phyloP scores from a whole-genome alignment of 2,113 vertebrate species.

The Scomber scombrus region DNA sequence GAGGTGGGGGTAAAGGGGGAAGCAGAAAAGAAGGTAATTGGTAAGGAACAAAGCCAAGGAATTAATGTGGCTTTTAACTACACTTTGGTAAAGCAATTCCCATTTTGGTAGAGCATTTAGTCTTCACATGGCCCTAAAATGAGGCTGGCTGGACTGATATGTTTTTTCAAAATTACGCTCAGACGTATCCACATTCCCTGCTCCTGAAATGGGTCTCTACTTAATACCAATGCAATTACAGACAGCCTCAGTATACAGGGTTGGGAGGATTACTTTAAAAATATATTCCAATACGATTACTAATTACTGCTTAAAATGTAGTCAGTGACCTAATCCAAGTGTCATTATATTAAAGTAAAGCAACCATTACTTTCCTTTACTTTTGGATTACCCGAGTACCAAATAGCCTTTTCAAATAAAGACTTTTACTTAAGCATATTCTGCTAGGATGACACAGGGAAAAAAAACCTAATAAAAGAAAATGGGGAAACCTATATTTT shows the following conservation, averaged over 20 bases:
- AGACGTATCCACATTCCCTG: neutral
- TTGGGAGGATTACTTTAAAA: too few species aligned
- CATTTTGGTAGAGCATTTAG: conserved; percentile 14
- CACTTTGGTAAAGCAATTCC: neutral
- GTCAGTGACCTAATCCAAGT: too few species aligned
- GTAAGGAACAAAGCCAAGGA: conserved; percentile 9
- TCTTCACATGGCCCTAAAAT: neutral
- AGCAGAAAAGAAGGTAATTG: conserved; percentile 26
- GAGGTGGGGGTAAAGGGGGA: neutral
- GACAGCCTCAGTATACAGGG: neutral
- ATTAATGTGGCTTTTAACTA: conserved; percentile 26
- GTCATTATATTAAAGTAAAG: too few species aligned
- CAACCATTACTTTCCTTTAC: too few species aligned
- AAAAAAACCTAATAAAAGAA: too few species aligned
- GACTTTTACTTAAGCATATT: too few species aligned
- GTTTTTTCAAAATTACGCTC: neutral
- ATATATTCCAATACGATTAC: too few species aligned
- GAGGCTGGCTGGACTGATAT: conserved; percentile 1
- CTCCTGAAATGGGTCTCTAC: neutral
- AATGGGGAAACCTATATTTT: too few species aligned
- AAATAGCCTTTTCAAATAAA: too few species aligned
- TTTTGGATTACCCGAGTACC: too few species aligned
- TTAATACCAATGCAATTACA: conserved; percentile 11
- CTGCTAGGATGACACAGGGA: too few species aligned
- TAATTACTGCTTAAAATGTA: too few species aligned